These are phyloP conservation scores for Drosophila aff. DNA, from an alignment of 1,140 invertebrate species.

Conservation along the genomic window DNA sequence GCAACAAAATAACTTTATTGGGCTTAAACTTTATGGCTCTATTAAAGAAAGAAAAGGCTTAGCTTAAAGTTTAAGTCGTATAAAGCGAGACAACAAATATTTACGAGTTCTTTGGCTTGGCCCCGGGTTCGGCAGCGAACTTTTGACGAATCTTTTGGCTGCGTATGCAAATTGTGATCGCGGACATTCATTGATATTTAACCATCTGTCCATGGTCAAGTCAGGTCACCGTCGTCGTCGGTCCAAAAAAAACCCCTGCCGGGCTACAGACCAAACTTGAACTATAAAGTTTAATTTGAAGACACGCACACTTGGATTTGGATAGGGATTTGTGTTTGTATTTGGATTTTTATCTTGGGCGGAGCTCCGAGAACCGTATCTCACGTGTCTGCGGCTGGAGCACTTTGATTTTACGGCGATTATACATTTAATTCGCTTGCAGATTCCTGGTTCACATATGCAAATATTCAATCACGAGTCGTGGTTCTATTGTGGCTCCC, in stretches of 20 bases:
- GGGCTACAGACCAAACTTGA: constrained; percentile 52
- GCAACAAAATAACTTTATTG: constrained; percentile 78
- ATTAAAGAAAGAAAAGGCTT: constrained; percentile 49
- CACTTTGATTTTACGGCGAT: constrained; percentile 9
- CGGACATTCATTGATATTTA: constrained; percentile 37
- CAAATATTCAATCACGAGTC: constrained; percentile 43
- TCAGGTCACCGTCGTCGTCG: constrained; percentile 25
- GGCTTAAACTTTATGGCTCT: constrained; percentile 67
- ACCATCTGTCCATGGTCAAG: constrained; percentile 46
- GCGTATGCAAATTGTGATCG: constrained; percentile 37
- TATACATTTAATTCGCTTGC: not conserved
- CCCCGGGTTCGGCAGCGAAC: constrained; percentile 4
- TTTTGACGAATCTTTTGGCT: constrained; percentile 42
- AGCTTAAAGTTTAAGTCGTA: constrained; percentile 23
- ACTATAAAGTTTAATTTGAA: constrained; percentile 75
- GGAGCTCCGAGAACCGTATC: constrained; percentile 24
- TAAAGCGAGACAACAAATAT: constrained; percentile 46
- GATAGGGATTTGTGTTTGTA: not conserved
- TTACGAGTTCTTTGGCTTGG: constrained; percentile 56
- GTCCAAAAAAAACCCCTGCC: constrained; percentile 7
- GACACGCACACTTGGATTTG: constrained; percentile 7
- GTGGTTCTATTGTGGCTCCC: constrained; percentile 19
- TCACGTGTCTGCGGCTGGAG: constrained; percentile 3
- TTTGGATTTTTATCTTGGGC: constrained; percentile 8
- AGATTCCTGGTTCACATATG: constrained; percentile 22